Base-by-base conservation (phyloP, 2,113 vertebrate species). In the Terrapene triunguis region DNA sequence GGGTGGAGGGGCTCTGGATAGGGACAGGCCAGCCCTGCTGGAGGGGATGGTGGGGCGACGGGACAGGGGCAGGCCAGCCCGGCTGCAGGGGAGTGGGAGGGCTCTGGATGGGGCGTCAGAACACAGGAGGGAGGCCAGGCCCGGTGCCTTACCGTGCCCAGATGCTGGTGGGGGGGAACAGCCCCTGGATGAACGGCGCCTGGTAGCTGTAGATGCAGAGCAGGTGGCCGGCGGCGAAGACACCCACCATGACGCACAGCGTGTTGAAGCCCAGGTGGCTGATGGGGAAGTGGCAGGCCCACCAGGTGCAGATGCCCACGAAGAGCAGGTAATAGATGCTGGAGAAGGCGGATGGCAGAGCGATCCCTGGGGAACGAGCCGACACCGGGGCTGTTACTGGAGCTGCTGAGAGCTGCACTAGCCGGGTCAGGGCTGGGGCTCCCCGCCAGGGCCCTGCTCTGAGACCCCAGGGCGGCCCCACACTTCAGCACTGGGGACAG, bases 151-250 rank as follows among this genome's bases (percentile, higher is more conserved):
- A 99, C 99, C 99, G 99, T 97, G 99, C 99, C 99, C 99, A 99
- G 92, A 99, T 82, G 62, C 97, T 97, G 44, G 89, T 78, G 0
- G 99, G 98, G 0, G 98, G 99, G 89, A 99, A 98, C 85, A 99
- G 5, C 29, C 95, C 97, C 97, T 99, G 99, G 32, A 98, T 80
- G 5, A 99, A 98, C 22, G 98, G 97, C 3, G 98, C 97, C 98
- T 99, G 99, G 98, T 99, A 99, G 97, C 98, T 90, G 76, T 99
- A 99, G 59, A 99, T 98, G 97, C 99, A 99, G 87, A 99, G 85
- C 94, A 99, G 97, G 96, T 99, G 99, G 35, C 98, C 97, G 0
- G 98, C 98, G 0, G 98, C 94, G 44, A 99, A 99, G 98, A 99
- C 94, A 55, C 99, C 97, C 51, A 99, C 95, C 94, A 98, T 97